Conservation (phyloP, 2,888 invertebrate species). For the Cataglyphis albicans region DNA sequence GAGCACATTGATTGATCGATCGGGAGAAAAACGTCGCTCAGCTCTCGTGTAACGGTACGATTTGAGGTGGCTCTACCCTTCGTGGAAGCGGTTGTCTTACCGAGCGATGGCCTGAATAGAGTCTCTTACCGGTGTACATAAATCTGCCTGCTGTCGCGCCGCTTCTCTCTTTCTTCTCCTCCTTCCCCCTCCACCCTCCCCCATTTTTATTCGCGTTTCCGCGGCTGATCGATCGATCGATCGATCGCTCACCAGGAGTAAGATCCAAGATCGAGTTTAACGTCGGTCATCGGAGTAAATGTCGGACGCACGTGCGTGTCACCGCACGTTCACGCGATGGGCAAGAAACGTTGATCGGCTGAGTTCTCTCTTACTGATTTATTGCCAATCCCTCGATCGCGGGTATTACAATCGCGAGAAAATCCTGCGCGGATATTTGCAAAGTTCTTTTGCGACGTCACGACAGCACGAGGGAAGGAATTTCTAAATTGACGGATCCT, state of each 20-base stretch:
- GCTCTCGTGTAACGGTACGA: slow-evolving; percentile 81
- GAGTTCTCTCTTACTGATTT: slow-evolving; percentile 65
- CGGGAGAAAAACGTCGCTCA: slow-evolving; percentile 67
- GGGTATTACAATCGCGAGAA: slow-evolving; percentile 23
- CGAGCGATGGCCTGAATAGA: slow-evolving; percentile 81
- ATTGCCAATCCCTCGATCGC: slow-evolving; percentile 59
- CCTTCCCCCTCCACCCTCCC: neutral
- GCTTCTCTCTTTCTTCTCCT: neutral
- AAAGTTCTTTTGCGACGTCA: slow-evolving; percentile 36
- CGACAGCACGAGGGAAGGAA: slow-evolving; percentile 4
- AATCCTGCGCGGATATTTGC: slow-evolving; percentile 44
- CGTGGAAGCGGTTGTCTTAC: slow-evolving; percentile 81
- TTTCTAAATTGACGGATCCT: slow-evolving; percentile 37
- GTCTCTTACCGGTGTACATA: slow-evolving; percentile 67
- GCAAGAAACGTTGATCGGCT: slow-evolving; percentile 64
- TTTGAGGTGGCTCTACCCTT: slow-evolving; percentile 82
- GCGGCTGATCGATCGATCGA: slow-evolving; percentile 26
- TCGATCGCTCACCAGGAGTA: slow-evolving; percentile 28
- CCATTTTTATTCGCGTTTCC: slow-evolving; percentile 28
- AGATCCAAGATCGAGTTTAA: slow-evolving; percentile 54
- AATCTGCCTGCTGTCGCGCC: slow-evolving; percentile 60
- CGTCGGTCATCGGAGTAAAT: slow-evolving; percentile 64
- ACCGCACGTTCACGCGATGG: slow-evolving; percentile 18
- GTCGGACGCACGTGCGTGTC: slow-evolving; percentile 65
- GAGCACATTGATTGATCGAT: slow-evolving; percentile 67